Percentiles rank a stretch among this genome's conserved stretches.
Conservation (phyloP, 1,140 invertebrate genomes). For the Thaumetopoea pityocampa region DNA sequence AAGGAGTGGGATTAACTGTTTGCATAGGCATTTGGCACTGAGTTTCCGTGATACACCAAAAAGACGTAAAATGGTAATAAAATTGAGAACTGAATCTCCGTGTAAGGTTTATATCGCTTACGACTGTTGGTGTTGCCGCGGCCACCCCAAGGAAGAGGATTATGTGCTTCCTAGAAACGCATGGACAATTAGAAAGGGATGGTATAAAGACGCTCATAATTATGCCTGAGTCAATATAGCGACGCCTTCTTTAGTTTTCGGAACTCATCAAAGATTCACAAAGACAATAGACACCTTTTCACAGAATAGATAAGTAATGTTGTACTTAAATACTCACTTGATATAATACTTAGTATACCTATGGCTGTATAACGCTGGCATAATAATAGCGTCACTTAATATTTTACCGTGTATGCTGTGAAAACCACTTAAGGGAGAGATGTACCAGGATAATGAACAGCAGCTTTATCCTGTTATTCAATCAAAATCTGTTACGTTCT, state of each 20-base stretch:
- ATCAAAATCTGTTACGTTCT: too few species aligned
- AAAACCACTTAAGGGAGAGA: too few species aligned
- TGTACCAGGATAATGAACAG: too few species aligned
- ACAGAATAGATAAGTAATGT: too few species aligned
- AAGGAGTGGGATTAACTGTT: slow-evolving; percentile 23
- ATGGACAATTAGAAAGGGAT: slow-evolving; percentile 17
- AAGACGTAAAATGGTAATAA: slow-evolving; percentile 25
- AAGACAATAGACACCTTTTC: too few species aligned
- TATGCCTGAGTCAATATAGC: slow-evolving; percentile 4
- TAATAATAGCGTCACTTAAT: too few species aligned
- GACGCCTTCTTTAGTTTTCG: slow-evolving; percentile 5
- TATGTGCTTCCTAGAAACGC: slow-evolving; percentile 18
- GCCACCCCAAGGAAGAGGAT: slow-evolving; percentile 3
- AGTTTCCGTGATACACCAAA: slow-evolving; percentile 4
- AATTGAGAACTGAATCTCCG: slow-evolving; percentile 20
- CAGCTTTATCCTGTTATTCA: too few species aligned
- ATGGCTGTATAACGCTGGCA: too few species aligned
- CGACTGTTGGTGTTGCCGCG: slow-evolving; percentile 19
- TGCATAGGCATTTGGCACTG: slow-evolving; percentile 12
- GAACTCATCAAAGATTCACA: too few species aligned
- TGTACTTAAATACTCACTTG: too few species aligned
- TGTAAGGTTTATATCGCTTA: slow-evolving; percentile 25
- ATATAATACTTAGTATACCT: too few species aligned
- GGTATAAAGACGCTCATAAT: slow-evolving; percentile 3
- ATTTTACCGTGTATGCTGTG: too few species aligned